Base-by-base conservation (phyloP, 2,797 vertebrate species). In the Syndactyla subalaris region DNA sequence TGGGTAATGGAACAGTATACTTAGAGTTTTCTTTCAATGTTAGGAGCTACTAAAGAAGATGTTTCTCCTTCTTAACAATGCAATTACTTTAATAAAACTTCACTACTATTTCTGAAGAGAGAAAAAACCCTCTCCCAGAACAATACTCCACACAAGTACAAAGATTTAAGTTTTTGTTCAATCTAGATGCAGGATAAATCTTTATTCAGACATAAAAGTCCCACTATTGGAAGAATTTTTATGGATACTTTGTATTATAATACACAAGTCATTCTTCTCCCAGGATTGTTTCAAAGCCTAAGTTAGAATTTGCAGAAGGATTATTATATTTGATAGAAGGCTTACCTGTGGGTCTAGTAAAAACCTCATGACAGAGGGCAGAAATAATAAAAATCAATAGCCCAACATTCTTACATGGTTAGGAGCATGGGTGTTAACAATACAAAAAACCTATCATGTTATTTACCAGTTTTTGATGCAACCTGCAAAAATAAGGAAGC, bases 281-380 rank as follows among this genome's bases (percentile, higher is more conserved):
- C 36, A 68, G 18, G 48, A 83, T 43, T 89, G 66, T 58, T 93
- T 89, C 57, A 79, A 83, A 93, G 88, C 29, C 55, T 36, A 63
- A 58, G 26, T 32, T 36, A 81, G 68, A 93, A 85, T 95, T 83
- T 95, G 78, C 61, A 67, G 58, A 94, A 74, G 80, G 89, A 94
- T 92, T 84, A 92, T 22, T 92, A 20, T 68, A 93, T 75, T 76
- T 94, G 87, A 91, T 54, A 78, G 58, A 80, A 66, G 51, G 57
- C 41, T 87, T 51, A 63, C n/a, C 39, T 76, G 18, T 48, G 30
- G 39, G 38, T 36, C 74, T 71, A 87, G 84, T 46, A 52, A 94
- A 86, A 91, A 75, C 0, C 24, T 63, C 30, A 49, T 11, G 38
- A 75, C 84, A 89, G 21, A 72, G 21, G 41, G 30, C 12, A 91